These are phyloP conservation scores for Parapristionchus giblindavisi DNA, from an alignment of 2,888 invertebrate species.

Conservation along the genomic window DNA sequence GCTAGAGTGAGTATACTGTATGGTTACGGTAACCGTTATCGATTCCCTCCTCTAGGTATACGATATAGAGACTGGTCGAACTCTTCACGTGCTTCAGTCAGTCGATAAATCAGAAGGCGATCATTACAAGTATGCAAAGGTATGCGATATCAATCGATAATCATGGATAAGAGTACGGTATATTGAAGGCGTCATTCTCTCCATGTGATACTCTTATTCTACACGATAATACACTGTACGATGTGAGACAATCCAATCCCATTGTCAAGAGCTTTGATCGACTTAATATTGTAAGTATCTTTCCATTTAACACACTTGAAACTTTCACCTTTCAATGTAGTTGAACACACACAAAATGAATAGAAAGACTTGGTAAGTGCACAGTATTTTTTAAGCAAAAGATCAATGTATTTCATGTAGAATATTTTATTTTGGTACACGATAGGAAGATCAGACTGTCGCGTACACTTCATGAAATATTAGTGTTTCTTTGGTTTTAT, in stretches of 20 bases:
- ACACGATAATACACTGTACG: conserved; percentile 23
- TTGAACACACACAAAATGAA: no score
- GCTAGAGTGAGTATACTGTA: conserved; percentile 76
- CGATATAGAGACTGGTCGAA: conserved; percentile 84
- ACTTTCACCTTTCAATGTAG: no score
- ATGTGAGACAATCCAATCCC: not conserved
- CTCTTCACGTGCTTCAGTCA: conserved; percentile 79
- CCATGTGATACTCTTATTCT: conserved; percentile 31
- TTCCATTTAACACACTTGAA: no score
- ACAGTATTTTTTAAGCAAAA: no score
- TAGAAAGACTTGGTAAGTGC: no score
- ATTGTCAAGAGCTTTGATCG: conserved; percentile 90
- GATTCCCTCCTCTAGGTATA: conserved; percentile 76
- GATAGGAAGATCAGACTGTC: no score
- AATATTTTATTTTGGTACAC: no score
- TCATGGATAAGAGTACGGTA: not conserved
- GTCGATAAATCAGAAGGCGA: conserved; percentile 88
- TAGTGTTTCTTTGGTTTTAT: no score
- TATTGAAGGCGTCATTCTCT: conserved; percentile 33
- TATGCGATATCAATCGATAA: not conserved
- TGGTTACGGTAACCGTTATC: conserved; percentile 11
- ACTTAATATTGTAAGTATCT: conserved; percentile 85
- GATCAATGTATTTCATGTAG: no score
- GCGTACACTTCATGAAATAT: no score
- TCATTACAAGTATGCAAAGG: conserved; percentile 10